A percentile compares a stretch with the other conserved stretches of the same genome.
Evolutionary conservation across 1,140 invertebrate species (phyloP).

Genomic region (Drosophila funebris): DNA sequence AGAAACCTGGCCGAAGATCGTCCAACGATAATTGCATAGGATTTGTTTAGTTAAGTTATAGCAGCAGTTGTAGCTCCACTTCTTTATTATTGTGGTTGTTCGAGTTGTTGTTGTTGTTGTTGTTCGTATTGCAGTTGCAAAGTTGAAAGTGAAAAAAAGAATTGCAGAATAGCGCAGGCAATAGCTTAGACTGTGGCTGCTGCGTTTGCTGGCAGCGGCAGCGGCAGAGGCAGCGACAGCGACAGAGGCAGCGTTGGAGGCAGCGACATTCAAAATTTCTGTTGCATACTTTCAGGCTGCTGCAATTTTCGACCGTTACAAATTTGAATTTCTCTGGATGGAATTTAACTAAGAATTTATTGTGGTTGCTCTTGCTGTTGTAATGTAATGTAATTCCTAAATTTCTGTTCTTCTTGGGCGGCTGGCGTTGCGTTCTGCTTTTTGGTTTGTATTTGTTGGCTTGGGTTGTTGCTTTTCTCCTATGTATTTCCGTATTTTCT

Average conservation of each 20-base stretch:
- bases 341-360: slow-evolving; percentile 64
- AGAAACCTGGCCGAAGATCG: background rate
- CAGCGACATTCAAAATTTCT: slow-evolving; percentile 6
- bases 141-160: background rate
- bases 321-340: slow-evolving; percentile 54
- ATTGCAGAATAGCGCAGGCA: background rate
- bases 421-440: slow-evolving; percentile 71
- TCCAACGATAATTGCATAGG: slow-evolving; percentile 10
- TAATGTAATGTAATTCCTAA: slow-evolving; percentile 16
- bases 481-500: slow-evolving; percentile 2
- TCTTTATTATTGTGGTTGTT: background rate
- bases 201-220: background rate
- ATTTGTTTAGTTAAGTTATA: background rate
- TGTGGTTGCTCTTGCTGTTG: slow-evolving; percentile 15
- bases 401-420: slow-evolving; percentile 58
- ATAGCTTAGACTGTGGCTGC: background rate
- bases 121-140: background rate
- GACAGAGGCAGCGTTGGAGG: background rate
- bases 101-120: background rate
- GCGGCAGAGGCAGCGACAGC: background rate
- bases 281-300: slow-evolving; percentile 43
- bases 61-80: background rate
- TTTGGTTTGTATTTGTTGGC: slow-evolving; percentile 5
- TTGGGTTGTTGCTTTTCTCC: slow-evolving; percentile 11
- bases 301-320: slow-evolving; percentile 6